These are phyloP conservation scores for Genyomyrus donnyi DNA, from an alignment of 2,113 vertebrate genomes.

Conservation along the genomic window DNA sequence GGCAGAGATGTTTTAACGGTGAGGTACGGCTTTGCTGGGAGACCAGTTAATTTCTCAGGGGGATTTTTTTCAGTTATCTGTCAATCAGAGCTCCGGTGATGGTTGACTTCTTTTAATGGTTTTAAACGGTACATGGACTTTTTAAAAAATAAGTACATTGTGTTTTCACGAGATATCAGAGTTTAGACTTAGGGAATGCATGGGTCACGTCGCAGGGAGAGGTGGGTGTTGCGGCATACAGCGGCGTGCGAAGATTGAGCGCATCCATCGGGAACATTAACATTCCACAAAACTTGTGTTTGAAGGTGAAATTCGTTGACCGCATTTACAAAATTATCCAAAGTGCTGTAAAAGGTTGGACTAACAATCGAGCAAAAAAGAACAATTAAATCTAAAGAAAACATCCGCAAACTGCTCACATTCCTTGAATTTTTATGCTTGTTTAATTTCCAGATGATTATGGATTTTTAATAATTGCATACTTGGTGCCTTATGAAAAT, in stretches of 20 bases:
- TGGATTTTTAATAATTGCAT: background rate
- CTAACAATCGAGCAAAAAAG: background rate
- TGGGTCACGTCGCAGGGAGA: background rate
- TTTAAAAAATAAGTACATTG: background rate
- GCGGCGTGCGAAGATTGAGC: background rate
- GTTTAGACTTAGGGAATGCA: background rate
- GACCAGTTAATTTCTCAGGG: background rate
- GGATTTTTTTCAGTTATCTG: background rate
- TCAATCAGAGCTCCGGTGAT: background rate
- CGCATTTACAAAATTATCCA: background rate
- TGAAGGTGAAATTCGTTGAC: background rate
- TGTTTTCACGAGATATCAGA: background rate
- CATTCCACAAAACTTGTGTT: background rate
- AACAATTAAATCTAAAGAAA: background rate
- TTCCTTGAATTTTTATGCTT: background rate
- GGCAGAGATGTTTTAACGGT: background rate
- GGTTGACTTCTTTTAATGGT: background rate
- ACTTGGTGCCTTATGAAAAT: background rate
- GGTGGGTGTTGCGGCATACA: background rate
- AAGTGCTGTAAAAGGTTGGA: background rate
- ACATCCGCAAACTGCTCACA: background rate
- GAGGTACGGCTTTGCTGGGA: background rate
- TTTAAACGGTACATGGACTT: background rate
- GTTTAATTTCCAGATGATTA: background rate
- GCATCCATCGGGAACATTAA: background rate